Base-by-base conservation (phyloP, 1,140 invertebrate species). In the Zophobas atratus region DNA sequence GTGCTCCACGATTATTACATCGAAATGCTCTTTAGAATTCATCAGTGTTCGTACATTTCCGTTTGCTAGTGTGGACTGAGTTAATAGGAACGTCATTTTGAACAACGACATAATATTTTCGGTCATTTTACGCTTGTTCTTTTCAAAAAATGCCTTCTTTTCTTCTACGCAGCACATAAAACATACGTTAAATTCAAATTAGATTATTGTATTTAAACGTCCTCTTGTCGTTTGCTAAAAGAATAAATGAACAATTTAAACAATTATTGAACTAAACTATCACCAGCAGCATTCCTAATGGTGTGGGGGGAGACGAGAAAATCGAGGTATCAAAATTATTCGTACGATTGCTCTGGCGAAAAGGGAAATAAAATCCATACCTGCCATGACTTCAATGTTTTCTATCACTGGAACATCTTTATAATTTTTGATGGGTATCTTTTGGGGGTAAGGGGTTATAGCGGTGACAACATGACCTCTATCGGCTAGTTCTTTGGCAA, bases 1-100 rank as follows among this genome's bases (percentile, higher is more conserved):
- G 73, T 88, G 88, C 83, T 93, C 92, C 1, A 90, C 86, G 0
- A 94, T 83, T 5, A 93, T 87, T 0, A 94, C 80, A 82, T 94
- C 93, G 74, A 90, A 94, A 70, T 89, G 88, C 39, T 88, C 77
- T 32, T 75, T 49, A 1, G 79, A 81, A 46, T 77, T 76, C n/a
- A 82, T 43, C 6, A 82, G 56, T n/a, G 49, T 63, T 76, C 78
- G 72, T 1, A 81, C 70, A n/a, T 57, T 75, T 49, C 46, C 33
- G 38, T 75, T 41, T 1, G 39, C 20, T 32, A 67, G 33, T 6
- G 60, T 67, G 1, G n/a, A 32, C 6, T 67, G 2, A 32, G 60
- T 67, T 32, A 67, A 43, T n/a, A 41, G 1, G 1, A 39, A 67
- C 6, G 36, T 5, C 60, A 67, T 67, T 33, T 2, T 67, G 6